These are phyloP conservation scores for Mantis religiosa DNA, from an alignment of 2,888 invertebrate genomes.

Conservation along the genomic window DNA sequence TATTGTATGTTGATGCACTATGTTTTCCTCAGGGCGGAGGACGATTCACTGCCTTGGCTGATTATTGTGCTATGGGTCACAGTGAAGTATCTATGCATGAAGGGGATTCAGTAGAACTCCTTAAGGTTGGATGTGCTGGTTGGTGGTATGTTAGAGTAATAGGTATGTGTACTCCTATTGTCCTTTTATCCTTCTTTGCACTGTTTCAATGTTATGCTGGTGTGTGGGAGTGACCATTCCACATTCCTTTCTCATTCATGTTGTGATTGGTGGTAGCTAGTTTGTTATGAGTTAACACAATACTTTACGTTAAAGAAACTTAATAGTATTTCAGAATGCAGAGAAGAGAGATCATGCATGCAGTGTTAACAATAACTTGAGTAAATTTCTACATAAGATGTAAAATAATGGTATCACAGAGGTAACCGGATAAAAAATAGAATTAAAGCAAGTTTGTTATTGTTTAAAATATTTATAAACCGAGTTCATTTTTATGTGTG, in stretches of 20 bases:
- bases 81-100: conserved; percentile 88
- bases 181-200: neutral
- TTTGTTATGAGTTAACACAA: neutral
- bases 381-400: too few species aligned
- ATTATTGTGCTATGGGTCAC: conserved; percentile 87
- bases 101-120: conserved; percentile 83
- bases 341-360: too few species aligned
- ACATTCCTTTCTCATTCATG: neutral
- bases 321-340: too few species aligned
- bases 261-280: neutral
- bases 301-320: neutral
- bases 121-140: conserved; percentile 90
- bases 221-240: neutral
- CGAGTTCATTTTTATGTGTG: too few species aligned
- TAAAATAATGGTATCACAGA: too few species aligned
- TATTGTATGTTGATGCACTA: neutral
- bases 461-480: too few species aligned
- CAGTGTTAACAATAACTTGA: too few species aligned
- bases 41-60: conserved; percentile 80
- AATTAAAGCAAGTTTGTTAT: too few species aligned
- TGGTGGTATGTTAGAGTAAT: conserved; percentile 93
- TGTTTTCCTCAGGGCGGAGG: conserved; percentile 19
- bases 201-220: neutral
- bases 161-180: conserved; percentile 51
- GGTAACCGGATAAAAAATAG: too few species aligned